phyloP scores from a whole-genome alignment of 2,113 vertebrate genomes.

The Thermophis baileyi region DNA sequence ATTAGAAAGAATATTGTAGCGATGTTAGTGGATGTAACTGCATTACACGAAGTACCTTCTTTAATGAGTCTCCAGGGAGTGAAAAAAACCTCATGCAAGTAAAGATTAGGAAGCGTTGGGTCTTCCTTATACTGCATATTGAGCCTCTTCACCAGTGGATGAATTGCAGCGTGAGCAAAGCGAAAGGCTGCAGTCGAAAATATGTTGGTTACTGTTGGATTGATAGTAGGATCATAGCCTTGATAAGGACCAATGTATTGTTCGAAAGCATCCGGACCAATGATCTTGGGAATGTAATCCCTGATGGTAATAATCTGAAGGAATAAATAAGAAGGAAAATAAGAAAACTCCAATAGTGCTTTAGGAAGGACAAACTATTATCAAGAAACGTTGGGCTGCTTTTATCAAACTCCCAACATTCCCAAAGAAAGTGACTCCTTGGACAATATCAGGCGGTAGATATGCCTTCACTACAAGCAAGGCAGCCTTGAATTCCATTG shows the following conservation, averaged over 20 bases:
- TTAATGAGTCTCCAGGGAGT: conserved; percentile 89
- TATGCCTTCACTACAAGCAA: background rate
- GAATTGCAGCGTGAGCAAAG: conserved; percentile 87
- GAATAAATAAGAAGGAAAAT: conserved; percentile 27
- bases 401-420: background rate
- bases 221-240: conserved; percentile 76
- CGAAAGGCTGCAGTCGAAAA: conserved; percentile 95
- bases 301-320: conserved; percentile 86
- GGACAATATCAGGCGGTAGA: background rate
- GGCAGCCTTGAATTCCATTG: background rate
- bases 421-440: background rate
- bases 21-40: background rate
- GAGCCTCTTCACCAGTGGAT: conserved; percentile 74
- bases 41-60: conserved; percentile 76
- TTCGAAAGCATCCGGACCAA: conserved; percentile 79
- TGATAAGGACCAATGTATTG: conserved; percentile 77
- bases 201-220: conserved; percentile 86
- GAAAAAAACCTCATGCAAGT: conserved; percentile 83
- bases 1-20: background rate
- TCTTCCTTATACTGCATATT: conserved; percentile 79
- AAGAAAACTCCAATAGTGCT: background rate
- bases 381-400: background rate
- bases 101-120: conserved; percentile 70
- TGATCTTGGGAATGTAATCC: conserved; percentile 90
- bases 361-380: background rate